Percentiles rank a stretch among this genome's conserved stretches.
Conservation (phyloP, 2,888 invertebrate genomes). For the Machimus rusticus region DNA sequence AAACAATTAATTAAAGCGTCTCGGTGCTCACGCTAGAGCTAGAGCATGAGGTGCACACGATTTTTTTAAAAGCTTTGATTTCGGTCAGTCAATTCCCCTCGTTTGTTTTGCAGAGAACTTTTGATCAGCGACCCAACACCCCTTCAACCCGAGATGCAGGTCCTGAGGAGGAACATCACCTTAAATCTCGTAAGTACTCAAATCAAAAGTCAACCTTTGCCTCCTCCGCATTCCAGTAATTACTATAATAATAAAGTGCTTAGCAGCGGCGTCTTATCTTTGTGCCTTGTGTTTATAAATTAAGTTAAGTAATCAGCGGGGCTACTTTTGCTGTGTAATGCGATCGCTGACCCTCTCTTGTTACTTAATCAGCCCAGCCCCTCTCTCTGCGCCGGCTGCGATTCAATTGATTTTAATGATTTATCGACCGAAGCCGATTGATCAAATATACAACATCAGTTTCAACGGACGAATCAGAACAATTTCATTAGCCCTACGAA, state of each 20-base stretch:
- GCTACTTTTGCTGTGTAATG: background rate
- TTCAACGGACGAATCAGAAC: background rate
- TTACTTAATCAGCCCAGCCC: background rate
- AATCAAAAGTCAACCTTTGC: background rate
- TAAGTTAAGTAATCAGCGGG: background rate
- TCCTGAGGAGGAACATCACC: background rate
- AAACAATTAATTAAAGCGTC: background rate
- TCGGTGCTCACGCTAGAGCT: background rate
- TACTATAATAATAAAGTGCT: background rate
- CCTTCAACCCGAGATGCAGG: background rate
- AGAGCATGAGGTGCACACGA: conserved; percentile 3
- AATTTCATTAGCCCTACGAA: background rate
- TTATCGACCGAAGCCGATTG: background rate
- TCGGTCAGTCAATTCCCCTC: background rate
- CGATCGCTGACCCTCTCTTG: background rate
- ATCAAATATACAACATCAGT: background rate
- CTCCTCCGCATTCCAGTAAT: background rate
- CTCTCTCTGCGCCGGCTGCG: no score
- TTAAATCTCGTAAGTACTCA: background rate
- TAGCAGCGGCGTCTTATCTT: background rate
- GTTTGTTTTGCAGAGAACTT: background rate
- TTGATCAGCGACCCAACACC: background rate
- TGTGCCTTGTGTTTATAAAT: background rate
- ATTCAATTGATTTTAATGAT: background rate
- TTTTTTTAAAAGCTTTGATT: background rate